These are phyloP conservation scores for Xerus rutilus DNA, from an alignment of 2,797 vertebrate species.

Conservation along the genomic window DNA sequence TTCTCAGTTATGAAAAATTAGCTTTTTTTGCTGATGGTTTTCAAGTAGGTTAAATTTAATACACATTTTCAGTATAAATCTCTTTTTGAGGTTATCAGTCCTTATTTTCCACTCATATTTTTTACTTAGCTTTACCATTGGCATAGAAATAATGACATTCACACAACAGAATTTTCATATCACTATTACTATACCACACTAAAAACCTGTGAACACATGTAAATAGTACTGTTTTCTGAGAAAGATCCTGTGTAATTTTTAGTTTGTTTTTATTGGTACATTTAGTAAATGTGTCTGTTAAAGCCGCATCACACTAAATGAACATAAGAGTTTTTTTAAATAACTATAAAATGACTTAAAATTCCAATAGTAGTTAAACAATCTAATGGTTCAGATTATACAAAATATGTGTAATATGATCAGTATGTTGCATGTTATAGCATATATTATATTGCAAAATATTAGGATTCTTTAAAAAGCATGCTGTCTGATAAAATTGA, in stretches of 20 bases:
- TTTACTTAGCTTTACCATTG: neutral
- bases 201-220: neutral
- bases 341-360: conserved; percentile 45
- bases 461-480: neutral
- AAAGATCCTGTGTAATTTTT: neutral
- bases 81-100: neutral
- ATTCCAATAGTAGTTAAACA: conserved; percentile 50
- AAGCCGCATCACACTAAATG: conserved; percentile 30
- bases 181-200: neutral
- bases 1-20: neutral
- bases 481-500: neutral
- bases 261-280: conserved; percentile 1
- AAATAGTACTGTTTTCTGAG: neutral
- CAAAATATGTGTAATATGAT: neutral
- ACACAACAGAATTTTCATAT: neutral
- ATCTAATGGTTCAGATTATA: neutral
- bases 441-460: neutral
- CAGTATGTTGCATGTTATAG: neutral
- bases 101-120: conserved; percentile 47
- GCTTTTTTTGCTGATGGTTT: neutral
- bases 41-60: neutral
- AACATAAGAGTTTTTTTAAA: neutral
- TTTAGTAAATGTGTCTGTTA: conserved; percentile 57
- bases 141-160: neutral
- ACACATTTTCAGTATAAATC: neutral